Percentiles rank a stretch among this genome's conserved stretches.
These are phyloP conservation scores for Lycia hirtaria DNA, from an alignment of 2,888 invertebrate species.

Conservation along the genomic window DNA sequence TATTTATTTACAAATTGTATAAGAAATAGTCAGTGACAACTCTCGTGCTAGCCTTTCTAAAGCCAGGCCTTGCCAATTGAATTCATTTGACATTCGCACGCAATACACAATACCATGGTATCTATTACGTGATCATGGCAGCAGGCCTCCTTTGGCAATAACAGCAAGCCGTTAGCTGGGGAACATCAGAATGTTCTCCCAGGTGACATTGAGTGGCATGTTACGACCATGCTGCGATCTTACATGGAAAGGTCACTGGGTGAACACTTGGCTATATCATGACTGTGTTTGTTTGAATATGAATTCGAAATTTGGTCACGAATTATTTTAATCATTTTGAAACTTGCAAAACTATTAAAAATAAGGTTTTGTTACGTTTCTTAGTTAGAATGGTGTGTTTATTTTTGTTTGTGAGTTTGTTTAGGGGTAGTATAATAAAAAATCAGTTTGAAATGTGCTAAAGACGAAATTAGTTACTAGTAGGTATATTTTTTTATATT, in stretches of 20 bases:
- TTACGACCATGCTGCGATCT: slow-evolving; percentile 20
- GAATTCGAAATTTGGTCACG: slow-evolving; percentile 2
- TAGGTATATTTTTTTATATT: no score
- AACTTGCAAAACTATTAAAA: no score
- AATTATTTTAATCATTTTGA: neutral
- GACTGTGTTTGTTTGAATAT: neutral
- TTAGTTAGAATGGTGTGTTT: no score
- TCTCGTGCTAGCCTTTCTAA: slow-evolving; percentile 11
- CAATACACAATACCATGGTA: slow-evolving; percentile 25
- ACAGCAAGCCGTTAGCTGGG: slow-evolving; percentile 28
- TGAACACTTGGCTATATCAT: slow-evolving; percentile 3
- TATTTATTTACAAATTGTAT: no score
- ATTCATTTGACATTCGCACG: slow-evolving; percentile 32
- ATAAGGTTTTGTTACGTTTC: no score
- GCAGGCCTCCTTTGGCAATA: slow-evolving; percentile 32
- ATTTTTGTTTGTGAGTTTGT: no score
- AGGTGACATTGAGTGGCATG: slow-evolving; percentile 16
- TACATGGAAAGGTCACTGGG: slow-evolving; percentile 8
- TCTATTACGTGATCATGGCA: slow-evolving; percentile 31
- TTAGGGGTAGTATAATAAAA: no score
- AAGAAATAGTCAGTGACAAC: neutral
- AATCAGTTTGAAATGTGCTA: no score
- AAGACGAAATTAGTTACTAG: no score
- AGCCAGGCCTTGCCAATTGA: slow-evolving; percentile 23
- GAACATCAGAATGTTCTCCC: slow-evolving; percentile 24